Evolutionary conservation across 2,113 vertebrate genomes (phyloP), one percentile per base, ranked within the genome.

Genomic region (Micromys minutus): DNA sequence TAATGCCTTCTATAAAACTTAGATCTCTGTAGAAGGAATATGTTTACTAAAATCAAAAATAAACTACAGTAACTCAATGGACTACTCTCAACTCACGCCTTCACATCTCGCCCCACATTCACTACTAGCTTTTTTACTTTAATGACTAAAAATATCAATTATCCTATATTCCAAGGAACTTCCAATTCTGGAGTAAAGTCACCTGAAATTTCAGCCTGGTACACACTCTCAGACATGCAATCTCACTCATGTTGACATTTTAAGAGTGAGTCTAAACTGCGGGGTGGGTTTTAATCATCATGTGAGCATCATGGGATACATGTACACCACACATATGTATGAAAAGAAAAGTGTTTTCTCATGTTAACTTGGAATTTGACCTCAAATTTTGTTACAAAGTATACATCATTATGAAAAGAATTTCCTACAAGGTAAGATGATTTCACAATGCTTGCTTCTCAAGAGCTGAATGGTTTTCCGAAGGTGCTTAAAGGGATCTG

Each of bases 221-320:
- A 85, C 17, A 45, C 84, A 77, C 80, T 91, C 87, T 87, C 63
- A 4, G 36, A 50, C 2, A 7, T 94, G 59, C 26, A 50, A 24
- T 93, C 89, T 91, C 79, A 63, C n/a, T 75, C 85, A 72, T 57
- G 77, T 39, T 94, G 86, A 67, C 45, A 79, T 94, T 96, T 90
- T 95, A 77, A 95, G 12, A 81, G 26, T 71, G 24, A 91, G 42
- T 90, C 93, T 89, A 89, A 95, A 94, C 84, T 84, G 13, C 4
- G 5, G 59, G 76, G 19, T 26, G 67, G 17, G 59, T 91, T 79
- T 61, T 36, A 75, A 89, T 59, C 90, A 72, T 16, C 31, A 36
- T 90, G 16, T 71, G 72, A 95, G 55, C 61, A 57, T 80, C 52
- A 42, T 89, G 42, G 69, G 65, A 87, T n/a, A 87, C 42, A 80